A percentile compares a stretch with the other conserved stretches of the same genome.
Evolutionary conservation across 2,888 invertebrate genomes (phyloP).

Genomic region (Mimachlamys varia): DNA sequence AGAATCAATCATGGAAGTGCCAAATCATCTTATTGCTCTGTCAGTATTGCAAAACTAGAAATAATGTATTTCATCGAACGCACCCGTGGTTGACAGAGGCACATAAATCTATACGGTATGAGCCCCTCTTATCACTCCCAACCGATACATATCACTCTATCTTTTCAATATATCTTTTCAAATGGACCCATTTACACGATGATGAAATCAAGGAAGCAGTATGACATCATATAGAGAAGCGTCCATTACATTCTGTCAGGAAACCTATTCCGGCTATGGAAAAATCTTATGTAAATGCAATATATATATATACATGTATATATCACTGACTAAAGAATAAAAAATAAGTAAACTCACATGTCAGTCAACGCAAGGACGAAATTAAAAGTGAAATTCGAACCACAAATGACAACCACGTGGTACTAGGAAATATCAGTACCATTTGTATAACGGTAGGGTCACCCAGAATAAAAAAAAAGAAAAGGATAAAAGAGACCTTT

Average conservation of each 20-base stretch:
- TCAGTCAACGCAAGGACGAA: not conserved
- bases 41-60: constrained; percentile 2
- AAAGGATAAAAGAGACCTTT: too few relatives aligned
- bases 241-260: not conserved
- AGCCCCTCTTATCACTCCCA: constrained; percentile 8
- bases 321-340: not conserved
- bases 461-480: too few relatives aligned
- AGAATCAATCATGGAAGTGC: constrained; percentile 3
- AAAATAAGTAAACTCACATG: not conserved
- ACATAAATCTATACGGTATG: constrained; percentile 7
- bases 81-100: not conserved
- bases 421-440: too few relatives aligned
- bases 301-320: too few relatives aligned
- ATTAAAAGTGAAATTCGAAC: not conserved
- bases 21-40: constrained; percentile 22
- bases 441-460: too few relatives aligned
- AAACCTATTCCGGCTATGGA: not conserved
- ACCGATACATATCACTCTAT: not conserved
- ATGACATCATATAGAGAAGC: not conserved
- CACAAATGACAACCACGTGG: not conserved
- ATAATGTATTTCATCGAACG: constrained; percentile 25
- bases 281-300: not conserved
- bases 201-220: constrained; percentile 6
- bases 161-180: constrained; percentile 28
- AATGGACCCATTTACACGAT: not conserved